A percentile compares a stretch with the other conserved stretches of the same genome.
Evolutionary conservation across 1,140 invertebrate genomes (phyloP).

Genomic region (Drosophila pruinosa): DNA sequence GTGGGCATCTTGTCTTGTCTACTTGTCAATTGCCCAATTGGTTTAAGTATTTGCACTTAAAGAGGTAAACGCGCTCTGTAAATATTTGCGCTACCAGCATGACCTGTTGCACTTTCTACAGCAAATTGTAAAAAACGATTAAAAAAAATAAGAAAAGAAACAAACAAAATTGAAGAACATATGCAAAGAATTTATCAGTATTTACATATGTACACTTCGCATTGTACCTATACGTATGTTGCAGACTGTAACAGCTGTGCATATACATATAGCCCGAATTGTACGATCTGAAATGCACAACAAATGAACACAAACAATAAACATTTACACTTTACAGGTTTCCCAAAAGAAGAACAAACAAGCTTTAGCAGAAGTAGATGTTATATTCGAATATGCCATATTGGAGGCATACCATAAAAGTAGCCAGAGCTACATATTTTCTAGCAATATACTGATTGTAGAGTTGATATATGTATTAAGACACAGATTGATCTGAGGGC

Average conservation of each 20-base stretch:
- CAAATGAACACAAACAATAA: constrained; percentile 61
- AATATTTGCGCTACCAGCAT: constrained; percentile 68
- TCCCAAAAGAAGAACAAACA: constrained; percentile 53
- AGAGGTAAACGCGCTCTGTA: constrained; percentile 56
- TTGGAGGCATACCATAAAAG: constrained; percentile 31
- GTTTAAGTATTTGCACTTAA: constrained; percentile 11
- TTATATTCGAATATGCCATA: constrained; percentile 30
- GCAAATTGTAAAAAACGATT: constrained; percentile 23
- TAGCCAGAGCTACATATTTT: constrained; percentile 39
- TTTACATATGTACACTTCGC: constrained; percentile 53
- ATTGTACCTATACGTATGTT: constrained; percentile 33
- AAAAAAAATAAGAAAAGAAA: constrained; percentile 13
- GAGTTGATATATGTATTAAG: constrained; percentile 13
- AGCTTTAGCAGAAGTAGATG: constrained; percentile 57
- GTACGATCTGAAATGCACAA: constrained; percentile 22
- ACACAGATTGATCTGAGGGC: constrained; percentile 4
- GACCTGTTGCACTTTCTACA: constrained; percentile 75
- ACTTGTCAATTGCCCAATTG: constrained; percentile 66
- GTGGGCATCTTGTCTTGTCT: constrained; percentile 54
- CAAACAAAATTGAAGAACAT: constrained; percentile 21
- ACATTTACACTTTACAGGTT: constrained; percentile 73
- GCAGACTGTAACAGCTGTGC: constrained; percentile 60
- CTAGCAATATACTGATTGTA: constrained; percentile 41
- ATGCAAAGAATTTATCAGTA: constrained; percentile 26
- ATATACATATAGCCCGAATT: constrained; percentile 43